Percentiles rank a stretch among this genome's conserved stretches.
phyloP scores from a whole-genome alignment of 2,113 vertebrate species.

The Gasterosteus nipponicus region DNA sequence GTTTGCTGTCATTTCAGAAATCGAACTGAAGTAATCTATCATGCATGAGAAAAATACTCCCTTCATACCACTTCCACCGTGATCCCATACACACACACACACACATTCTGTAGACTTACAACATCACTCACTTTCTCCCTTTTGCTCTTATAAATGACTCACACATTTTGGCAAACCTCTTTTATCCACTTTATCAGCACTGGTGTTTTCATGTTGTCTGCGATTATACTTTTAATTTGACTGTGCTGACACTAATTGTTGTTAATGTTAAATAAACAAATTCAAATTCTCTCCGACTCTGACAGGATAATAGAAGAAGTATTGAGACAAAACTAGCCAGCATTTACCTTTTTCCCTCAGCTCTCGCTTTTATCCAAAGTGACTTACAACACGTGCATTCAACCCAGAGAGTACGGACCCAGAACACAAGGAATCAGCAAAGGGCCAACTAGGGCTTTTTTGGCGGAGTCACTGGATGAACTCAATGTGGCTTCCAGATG shows the following conservation, averaged over 20 bases:
- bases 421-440: no score
- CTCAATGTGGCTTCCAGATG: constrained; percentile 58
- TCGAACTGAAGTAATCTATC: constrained; percentile 8
- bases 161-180: constrained; percentile 3
- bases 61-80: neutral
- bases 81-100: neutral
- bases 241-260: constrained; percentile 26
- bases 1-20: constrained; percentile 25
- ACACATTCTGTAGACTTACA: neutral
- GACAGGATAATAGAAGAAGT: constrained; percentile 64
- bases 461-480: constrained; percentile 34
- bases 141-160: constrained; percentile 34
- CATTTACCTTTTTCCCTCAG: no score
- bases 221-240: neutral
- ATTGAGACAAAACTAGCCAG: constrained; percentile 24
- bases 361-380: no score
- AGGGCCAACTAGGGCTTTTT: constrained; percentile 11
- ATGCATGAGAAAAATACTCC: neutral
- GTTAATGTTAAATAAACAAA: constrained; percentile 34
- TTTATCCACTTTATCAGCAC: constrained; percentile 18
- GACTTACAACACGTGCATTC: no score
- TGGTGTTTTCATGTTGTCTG: constrained; percentile 1
- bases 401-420: no score
- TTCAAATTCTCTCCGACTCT: constrained; percentile 29
- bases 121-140: constrained; percentile 16